Evolutionary conservation across 2,113 vertebrate species (phyloP), one percentile per base, ranked within the genome.

Genomic region (Pterophyllum scalare): DNA sequence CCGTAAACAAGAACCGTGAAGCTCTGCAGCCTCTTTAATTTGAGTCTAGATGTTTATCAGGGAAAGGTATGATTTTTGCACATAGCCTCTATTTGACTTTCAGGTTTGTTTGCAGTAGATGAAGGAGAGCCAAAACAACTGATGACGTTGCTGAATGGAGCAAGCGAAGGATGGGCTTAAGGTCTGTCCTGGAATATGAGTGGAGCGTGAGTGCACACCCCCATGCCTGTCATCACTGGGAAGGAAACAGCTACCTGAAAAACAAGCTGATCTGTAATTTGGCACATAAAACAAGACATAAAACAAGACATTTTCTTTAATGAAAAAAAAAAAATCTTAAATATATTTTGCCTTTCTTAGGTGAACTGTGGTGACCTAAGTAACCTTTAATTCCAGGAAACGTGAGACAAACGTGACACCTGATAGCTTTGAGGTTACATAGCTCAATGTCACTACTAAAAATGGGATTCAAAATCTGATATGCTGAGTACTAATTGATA

Each of bases 131-230:
- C 38, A 43, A 54, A 54, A 52, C 60, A 10, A 59, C 7, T 20
- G 70, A 17, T 19, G 43, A 79, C 43, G 1, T 3, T 54, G 6
- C 26, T 54, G 67, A 72, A 72, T 79, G 80, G 75, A 35, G 49
- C 2, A 13, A 62, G 74, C 20, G 54, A n/a, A 38, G 56, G 88
- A 62, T 15, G 33, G 82, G 77, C 20, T 24, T 33, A 6, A 61
- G 60, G 12, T 13, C 62, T n/a, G 46, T 28, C 60, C 81, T 20
- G 28, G 60, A 6, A 5, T 38, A 43, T 88, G 94, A 94, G 59
- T 89, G 91, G 93, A 88, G 56, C 82, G 86, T 4, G 1, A 4
- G 15, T 8, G 26, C 87, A 92, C 92, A 89, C 89, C 86, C 89
- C 83, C 62, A 35, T 40, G 2, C 2, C 54, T 60, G 77, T 86